Percentiles rank a stretch among this genome's conserved stretches.
These are phyloP conservation scores for Miichthys miiuy DNA, from an alignment of 2,797 vertebrate species.

Conservation along the genomic window DNA sequence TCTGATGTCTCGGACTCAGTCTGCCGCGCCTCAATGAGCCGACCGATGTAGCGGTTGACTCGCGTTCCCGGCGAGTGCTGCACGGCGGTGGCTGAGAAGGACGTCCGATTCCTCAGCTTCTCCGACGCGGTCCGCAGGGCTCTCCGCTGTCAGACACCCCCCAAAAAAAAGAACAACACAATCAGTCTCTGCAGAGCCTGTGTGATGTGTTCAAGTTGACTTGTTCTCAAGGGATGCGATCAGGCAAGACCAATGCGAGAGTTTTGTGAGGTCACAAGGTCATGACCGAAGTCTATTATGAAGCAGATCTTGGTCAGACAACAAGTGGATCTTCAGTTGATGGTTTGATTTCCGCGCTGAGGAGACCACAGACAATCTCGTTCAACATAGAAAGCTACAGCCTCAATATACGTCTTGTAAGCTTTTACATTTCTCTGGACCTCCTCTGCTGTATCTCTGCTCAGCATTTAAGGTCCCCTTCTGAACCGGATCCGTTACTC, in stretches of 20 bases:
- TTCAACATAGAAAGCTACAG: too few species aligned
- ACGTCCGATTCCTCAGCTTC: constrained; percentile 94
- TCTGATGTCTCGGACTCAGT: constrained; percentile 94
- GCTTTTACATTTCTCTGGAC: too few species aligned
- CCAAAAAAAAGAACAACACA: constrained; percentile 28
- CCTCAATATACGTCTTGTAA: too few species aligned
- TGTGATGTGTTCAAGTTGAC: neutral
- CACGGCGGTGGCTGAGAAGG: constrained; percentile 90
- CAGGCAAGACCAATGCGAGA: constrained; percentile 1
- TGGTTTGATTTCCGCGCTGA: too few species aligned
- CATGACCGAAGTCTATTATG: neutral
- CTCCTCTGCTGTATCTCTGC: too few species aligned
- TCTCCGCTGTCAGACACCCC: constrained; percentile 85
- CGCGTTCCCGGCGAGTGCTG: constrained; percentile 92
- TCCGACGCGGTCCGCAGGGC: constrained; percentile 95
- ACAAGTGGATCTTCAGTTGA: too few species aligned
- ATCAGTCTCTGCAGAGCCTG: constrained; percentile 37
- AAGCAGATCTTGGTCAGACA: too few species aligned
- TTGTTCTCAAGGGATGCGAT: constrained; percentile 3
- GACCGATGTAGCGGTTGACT: constrained; percentile 96
- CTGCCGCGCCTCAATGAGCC: constrained; percentile 95
- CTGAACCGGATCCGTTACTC: too few species aligned
- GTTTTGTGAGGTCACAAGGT: constrained; percentile 4
- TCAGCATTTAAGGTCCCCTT: too few species aligned
- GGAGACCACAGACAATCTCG: too few species aligned